These are phyloP conservation scores for Tenthredo mesomela DNA, from an alignment of 2,888 invertebrate genomes.

Conservation along the genomic window DNA sequence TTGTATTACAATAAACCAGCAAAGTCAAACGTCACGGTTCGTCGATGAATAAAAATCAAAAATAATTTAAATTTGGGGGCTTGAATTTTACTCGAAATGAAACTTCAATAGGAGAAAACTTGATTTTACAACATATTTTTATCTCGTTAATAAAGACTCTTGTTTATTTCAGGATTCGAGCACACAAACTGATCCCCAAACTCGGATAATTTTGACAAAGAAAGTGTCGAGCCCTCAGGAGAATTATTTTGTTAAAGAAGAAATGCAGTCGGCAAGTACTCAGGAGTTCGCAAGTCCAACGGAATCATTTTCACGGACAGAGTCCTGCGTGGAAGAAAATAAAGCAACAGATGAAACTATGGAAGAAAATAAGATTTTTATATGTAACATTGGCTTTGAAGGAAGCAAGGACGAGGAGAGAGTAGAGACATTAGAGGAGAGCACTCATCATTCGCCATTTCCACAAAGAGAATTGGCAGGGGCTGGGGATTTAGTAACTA, in stretches of 20 bases:
- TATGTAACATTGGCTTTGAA: constrained; percentile 64
- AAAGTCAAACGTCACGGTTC: constrained; percentile 67
- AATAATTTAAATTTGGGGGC: background rate
- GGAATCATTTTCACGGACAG: constrained; percentile 65
- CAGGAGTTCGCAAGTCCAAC: constrained; percentile 54
- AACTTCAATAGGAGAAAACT: background rate
- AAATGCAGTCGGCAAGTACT: constrained; percentile 61
- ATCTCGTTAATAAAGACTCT: constrained; percentile 18
- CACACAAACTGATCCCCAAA: constrained; percentile 72
- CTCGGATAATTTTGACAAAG: constrained; percentile 67
- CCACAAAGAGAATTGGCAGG: constrained; percentile 48
- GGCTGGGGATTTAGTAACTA: background rate
- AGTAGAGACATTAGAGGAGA: constrained; percentile 57
- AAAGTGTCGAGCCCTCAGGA: constrained; percentile 61
- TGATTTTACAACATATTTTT: constrained; percentile 26
- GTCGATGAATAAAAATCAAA: constrained; percentile 27
- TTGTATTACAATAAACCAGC: constrained; percentile 73
- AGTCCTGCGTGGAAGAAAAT: constrained; percentile 59
- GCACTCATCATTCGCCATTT: constrained; percentile 58
- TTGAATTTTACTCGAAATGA: background rate
- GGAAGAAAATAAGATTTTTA: constrained; percentile 65
- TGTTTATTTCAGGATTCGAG: constrained; percentile 69
- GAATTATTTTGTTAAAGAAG: constrained; percentile 73
- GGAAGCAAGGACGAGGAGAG: constrained; percentile 57
- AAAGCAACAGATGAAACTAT: constrained; percentile 61